Percentiles rank a stretch among this genome's conserved stretches.
phyloP scores from a whole-genome alignment of 2,888 invertebrate genomes.

The Physocephala rufipes region DNA sequence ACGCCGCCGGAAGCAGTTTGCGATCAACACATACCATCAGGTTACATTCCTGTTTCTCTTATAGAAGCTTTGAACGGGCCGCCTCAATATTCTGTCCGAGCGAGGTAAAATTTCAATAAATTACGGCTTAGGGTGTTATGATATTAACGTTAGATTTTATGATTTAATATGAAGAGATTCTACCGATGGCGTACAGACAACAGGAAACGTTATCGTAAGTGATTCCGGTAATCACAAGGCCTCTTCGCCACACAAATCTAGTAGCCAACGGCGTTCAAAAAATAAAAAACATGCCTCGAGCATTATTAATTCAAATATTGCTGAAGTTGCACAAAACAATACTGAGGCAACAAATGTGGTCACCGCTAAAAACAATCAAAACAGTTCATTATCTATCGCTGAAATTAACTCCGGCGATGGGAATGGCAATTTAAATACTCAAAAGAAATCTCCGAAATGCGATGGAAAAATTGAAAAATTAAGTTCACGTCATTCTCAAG shows the following conservation, averaged over 20 bases:
- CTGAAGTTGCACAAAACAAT: constrained; percentile 40
- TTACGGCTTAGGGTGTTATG: neutral
- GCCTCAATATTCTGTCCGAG: constrained; percentile 63
- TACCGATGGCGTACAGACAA: constrained; percentile 65
- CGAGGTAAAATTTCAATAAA: constrained; percentile 45
- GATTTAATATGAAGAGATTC: constrained; percentile 62
- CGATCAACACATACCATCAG: constrained; percentile 79
- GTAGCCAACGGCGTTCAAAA: constrained; percentile 58
- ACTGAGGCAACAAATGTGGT: constrained; percentile 31
- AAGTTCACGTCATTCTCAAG: constrained; percentile 52
- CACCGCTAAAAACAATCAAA: constrained; percentile 43
- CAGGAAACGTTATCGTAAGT: constrained; percentile 59
- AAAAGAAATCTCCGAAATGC: constrained; percentile 33
- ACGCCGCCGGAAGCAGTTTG: constrained; percentile 69
- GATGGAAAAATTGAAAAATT: constrained; percentile 33
- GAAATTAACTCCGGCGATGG: constrained; percentile 46
- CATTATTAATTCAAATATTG: constrained; percentile 48
- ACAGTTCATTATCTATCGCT: constrained; percentile 43
- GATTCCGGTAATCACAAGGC: constrained; percentile 55
- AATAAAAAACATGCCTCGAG: constrained; percentile 59
- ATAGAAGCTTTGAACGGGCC: constrained; percentile 97
- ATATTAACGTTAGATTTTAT: neutral
- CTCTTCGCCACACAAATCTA: constrained; percentile 61
- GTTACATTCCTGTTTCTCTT: constrained; percentile 92
- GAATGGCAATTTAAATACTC: constrained; percentile 38